Evolutionary conservation across 92 coral and sea anemone species (phyloP), one percentile per base, ranked within the genome.

Genomic region (Virgularia gustaviana): DNA sequence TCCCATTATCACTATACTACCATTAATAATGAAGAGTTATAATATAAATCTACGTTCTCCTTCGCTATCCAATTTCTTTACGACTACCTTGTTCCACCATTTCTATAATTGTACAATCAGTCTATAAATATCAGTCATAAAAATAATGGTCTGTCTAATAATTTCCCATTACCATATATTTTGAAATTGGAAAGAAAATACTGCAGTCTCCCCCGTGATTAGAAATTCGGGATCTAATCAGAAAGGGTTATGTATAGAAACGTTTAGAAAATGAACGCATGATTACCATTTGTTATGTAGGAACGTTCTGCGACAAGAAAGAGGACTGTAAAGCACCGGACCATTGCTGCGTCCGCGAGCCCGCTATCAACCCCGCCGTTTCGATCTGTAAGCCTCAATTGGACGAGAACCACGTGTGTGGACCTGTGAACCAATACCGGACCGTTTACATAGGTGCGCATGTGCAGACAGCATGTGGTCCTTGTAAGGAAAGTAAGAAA

Each of bases 381-480:
- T 94, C 99, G 7, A 70, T 94, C 31, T 94, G 99, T 78, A 94
- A 94, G 49, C 99, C 99, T 34, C 99, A 91, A 10, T 56, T 94
- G 41, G 99, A 94, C 41, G 99, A 89, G 59, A 83, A 87, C 78
- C 90, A 87, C 90, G 96, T 89, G 0, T 94, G 99, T 49, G 99
- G 99, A 9, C 99, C 99, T n/a, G 83, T 94, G 49, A 94, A 94
- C 78, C 90, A 84, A 77, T 94, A 89, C 54, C 87, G 88, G 70
- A 94, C 90, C 41, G 99, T 94, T 32, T 94, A 94, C 84, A 87
- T 94, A 36, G 99, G 99, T 59, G 99, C 99, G 55, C 99, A 94
- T 79, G 96, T 94, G 54, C 99, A 94, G 49, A 83, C 83, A 51
- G 96, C 99, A 0, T 94, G 99, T 24, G 99, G 99, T 4, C 99